Conservation (phyloP, 1,140 invertebrate species). For the Macrosteles quadrilineatus region DNA sequence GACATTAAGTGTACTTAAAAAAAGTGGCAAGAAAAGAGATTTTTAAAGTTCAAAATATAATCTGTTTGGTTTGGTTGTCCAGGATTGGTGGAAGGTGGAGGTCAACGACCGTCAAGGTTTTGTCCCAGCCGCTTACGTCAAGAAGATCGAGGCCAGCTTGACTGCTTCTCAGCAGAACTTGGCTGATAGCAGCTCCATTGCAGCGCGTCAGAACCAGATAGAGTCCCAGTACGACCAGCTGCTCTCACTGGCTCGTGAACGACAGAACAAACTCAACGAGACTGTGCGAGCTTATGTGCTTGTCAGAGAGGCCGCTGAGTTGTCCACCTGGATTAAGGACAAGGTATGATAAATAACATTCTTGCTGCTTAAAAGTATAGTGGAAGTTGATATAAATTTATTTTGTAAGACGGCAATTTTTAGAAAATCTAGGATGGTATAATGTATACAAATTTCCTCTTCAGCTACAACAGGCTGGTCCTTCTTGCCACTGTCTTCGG, state of each 20-base stretch:
- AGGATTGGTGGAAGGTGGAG: conserved; percentile 99
- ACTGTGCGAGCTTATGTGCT: conserved; percentile 97
- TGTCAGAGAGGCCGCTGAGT: conserved; percentile 95
- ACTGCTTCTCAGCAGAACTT: conserved; percentile 96
- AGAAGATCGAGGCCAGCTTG: conserved; percentile 88
- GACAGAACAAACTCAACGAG: conserved; percentile 95
- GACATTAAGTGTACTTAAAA: no score
- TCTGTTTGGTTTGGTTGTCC: conserved; percentile 62
- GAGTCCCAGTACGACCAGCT: conserved; percentile 91
- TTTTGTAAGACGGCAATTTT: no score
- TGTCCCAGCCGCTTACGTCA: conserved; percentile 99
- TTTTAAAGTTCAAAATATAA: no score
- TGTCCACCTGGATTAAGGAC: conserved; percentile 97
- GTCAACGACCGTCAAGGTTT: conserved; percentile 98
- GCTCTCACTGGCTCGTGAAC: conserved; percentile 83
- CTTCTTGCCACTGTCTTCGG: no score
- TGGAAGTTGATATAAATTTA: no score
- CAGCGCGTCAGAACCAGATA: conserved; percentile 92
- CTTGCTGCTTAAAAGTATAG: no score
- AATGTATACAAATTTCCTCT: no score
- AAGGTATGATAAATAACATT: no score
- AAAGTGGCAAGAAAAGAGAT: no score
- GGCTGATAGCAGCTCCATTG: conserved; percentile 91
- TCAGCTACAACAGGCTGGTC: no score
- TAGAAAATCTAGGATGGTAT: no score